Conservation (phyloP, 2,888 invertebrate species). For the Drosophila tanythrix region DNA sequence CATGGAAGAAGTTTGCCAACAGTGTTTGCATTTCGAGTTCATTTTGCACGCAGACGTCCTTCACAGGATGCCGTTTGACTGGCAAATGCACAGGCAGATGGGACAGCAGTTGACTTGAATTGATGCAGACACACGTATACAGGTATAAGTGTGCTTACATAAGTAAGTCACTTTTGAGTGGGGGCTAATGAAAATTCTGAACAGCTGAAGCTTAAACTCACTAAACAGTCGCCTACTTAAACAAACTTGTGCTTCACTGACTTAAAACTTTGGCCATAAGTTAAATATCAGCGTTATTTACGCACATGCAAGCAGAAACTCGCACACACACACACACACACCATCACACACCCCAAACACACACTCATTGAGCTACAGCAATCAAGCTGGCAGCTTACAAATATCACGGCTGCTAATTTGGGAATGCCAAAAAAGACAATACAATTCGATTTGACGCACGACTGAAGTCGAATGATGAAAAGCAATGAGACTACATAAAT, state of each 20-base stretch:
- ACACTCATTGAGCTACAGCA: constrained; percentile 28
- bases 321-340: not conserved
- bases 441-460: constrained; percentile 45
- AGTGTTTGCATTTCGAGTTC: constrained; percentile 68
- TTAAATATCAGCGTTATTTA: constrained; percentile 66
- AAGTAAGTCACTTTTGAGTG: constrained; percentile 29
- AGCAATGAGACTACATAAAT: constrained; percentile 14
- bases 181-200: constrained; percentile 55
- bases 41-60: constrained; percentile 69
- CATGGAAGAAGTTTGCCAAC: constrained; percentile 65
- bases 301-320: constrained; percentile 30
- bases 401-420: constrained; percentile 41
- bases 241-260: constrained; percentile 53
- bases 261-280: constrained; percentile 58
- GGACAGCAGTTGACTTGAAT: constrained; percentile 5
- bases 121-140: constrained; percentile 1
- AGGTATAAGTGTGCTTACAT: not conserved
- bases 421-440: constrained; percentile 20
- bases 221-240: constrained; percentile 48
- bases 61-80: constrained; percentile 54
- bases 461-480: constrained; percentile 27
- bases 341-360: not conserved
- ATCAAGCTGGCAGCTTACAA: constrained; percentile 51
- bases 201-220: constrained; percentile 48
- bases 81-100: constrained; percentile 32